phyloP scores from a whole-genome alignment of 2,113 vertebrate genomes.

The Bambusicola thoracicus region DNA sequence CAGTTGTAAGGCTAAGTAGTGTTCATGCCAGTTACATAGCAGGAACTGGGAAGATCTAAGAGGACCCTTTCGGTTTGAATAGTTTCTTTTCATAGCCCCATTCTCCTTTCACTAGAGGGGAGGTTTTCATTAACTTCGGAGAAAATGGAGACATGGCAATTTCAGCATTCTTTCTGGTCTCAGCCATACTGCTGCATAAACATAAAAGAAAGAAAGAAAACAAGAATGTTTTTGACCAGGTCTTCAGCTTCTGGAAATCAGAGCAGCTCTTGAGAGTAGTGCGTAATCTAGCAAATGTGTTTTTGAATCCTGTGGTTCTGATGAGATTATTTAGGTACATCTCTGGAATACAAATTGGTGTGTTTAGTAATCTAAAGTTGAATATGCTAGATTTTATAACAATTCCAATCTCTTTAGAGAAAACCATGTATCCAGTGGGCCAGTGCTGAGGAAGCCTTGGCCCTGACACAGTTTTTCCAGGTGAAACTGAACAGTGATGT shows the following conservation, averaged over 20 bases:
- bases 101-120: not conserved
- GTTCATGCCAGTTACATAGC: not conserved
- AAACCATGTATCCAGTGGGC: not conserved
- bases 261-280: not conserved
- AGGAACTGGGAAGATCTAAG: not conserved
- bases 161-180: not conserved
- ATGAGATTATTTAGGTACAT: not conserved
- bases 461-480: not conserved
- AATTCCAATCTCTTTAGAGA: not conserved
- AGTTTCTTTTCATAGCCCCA: not conserved
- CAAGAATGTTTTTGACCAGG: not conserved
- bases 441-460: not conserved
- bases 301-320: not conserved
- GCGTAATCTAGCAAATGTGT: accelerated
- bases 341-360: not conserved
- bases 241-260: not conserved
- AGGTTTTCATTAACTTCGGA: not conserved
- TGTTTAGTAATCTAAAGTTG: not conserved
- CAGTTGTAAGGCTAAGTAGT: not conserved
- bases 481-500: not conserved
- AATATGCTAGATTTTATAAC: not conserved
- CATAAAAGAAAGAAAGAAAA: not conserved
- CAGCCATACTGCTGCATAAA: not conserved
- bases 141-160: not conserved
- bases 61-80: not conserved